Percentiles rank a stretch among this genome's conserved stretches.
These are phyloP conservation scores for Tuta absoluta DNA, from an alignment of 2,888 invertebrate species.

Conservation along the genomic window DNA sequence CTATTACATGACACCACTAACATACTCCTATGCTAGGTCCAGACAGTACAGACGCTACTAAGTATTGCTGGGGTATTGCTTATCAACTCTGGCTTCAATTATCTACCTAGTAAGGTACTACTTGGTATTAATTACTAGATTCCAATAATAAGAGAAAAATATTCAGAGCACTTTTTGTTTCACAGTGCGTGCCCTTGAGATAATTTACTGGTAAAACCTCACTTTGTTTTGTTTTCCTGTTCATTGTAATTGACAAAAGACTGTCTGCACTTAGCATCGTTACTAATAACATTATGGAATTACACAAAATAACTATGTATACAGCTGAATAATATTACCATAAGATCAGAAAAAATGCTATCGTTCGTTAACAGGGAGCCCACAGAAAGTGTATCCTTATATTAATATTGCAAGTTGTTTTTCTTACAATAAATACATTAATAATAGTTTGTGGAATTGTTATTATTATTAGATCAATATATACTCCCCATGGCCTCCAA, in stretches of 20 bases:
- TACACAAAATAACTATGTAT: slow-evolving; percentile 27
- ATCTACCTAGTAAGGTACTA: slow-evolving; percentile 34
- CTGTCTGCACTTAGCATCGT: slow-evolving; percentile 67
- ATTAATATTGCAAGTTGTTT: slow-evolving; percentile 30
- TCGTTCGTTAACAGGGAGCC: slow-evolving; percentile 20
- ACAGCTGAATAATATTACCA: slow-evolving; percentile 26
- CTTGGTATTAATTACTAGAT: slow-evolving; percentile 23
- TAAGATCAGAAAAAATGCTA: slow-evolving; percentile 25
- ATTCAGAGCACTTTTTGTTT: slow-evolving; percentile 20
- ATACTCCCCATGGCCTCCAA: slow-evolving; percentile 51
- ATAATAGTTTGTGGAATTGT: slow-evolving; percentile 24
- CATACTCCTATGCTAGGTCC: slow-evolving; percentile 62
- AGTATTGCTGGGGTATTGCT: slow-evolving; percentile 31
- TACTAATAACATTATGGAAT: slow-evolving; percentile 30
- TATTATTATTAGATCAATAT: slow-evolving; percentile 36
- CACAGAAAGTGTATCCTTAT: slow-evolving; percentile 26
- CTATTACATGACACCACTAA: slow-evolving; percentile 53
- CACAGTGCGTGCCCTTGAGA: slow-evolving; percentile 42
- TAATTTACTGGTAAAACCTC: slow-evolving; percentile 47
- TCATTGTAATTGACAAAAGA: slow-evolving; percentile 56
- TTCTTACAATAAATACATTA: slow-evolving; percentile 28
- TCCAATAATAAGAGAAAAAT: slow-evolving; percentile 23
- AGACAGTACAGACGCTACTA: slow-evolving; percentile 54
- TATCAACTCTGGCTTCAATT: slow-evolving; percentile 21
- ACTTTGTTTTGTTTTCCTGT: slow-evolving; percentile 55